phyloP scores from a whole-genome alignment of 2,888 invertebrate species.

The Drosophila yooni region DNA sequence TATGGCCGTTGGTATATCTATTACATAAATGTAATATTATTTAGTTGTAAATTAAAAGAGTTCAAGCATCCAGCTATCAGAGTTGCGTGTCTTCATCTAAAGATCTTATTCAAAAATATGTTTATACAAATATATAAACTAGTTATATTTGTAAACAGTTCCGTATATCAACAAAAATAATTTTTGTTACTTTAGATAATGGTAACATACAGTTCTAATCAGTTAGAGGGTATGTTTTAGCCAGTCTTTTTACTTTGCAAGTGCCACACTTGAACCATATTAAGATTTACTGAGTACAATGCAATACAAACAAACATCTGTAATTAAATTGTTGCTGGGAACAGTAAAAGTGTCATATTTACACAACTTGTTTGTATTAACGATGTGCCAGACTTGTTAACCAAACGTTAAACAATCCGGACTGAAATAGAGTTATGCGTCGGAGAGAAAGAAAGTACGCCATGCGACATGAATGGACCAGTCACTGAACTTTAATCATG shows the following conservation, averaged over 20 bases:
- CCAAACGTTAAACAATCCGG: constrained; percentile 50
- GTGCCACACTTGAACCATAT: neutral
- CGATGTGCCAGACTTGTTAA: constrained; percentile 65
- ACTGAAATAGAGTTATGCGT: constrained; percentile 18
- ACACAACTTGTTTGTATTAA: constrained; percentile 19
- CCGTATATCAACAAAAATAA: neutral
- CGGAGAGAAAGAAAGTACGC: neutral
- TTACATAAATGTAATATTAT: too few relatives aligned
- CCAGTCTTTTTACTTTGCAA: neutral
- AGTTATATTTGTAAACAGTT: neutral
- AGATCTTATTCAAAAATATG: too few relatives aligned
- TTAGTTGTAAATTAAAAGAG: too few relatives aligned
- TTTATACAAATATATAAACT: too few relatives aligned
- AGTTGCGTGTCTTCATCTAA: too few relatives aligned
- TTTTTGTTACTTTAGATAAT: neutral
- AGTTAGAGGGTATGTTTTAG: neutral
- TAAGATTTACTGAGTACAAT: constrained; percentile 8
- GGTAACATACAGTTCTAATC: neutral
- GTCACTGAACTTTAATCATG: constrained; percentile 42
- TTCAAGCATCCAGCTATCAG: too few relatives aligned
- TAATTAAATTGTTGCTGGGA: constrained; percentile 46
- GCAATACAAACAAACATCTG: constrained; percentile 33
- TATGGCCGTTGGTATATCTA: too few relatives aligned
- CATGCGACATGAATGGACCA: neutral
- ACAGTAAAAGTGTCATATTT: constrained; percentile 34